Evolutionary conservation across 2,888 invertebrate species (phyloP), one percentile per base, ranked within the genome.

Genomic region (Cloeon dipterum): DNA sequence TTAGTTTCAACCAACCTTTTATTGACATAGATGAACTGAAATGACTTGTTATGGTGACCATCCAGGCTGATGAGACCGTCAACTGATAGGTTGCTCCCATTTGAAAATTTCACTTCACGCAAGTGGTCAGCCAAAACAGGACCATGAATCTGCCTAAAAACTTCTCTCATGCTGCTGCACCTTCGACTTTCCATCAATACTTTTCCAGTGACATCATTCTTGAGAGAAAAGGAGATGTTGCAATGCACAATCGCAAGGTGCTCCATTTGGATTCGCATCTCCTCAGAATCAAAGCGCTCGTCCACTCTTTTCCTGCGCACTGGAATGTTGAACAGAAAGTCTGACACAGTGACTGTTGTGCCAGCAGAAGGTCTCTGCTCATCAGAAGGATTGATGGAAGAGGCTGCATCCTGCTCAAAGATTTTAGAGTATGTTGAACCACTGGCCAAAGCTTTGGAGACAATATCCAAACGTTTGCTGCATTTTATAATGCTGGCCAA

Each of bases 311-410:
- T 65, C 43, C 62, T 64, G 45, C 74, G 57, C 16, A 78, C 71
- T 1, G 67, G 68, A 10, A 67, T 50, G 46, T 69, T 70, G 47
- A 65, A 58, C 44, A 75, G 59, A 45, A 77, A 68, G 35, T 70
- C 69, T 46, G 64, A 62, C 32, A 78, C 59, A 35, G 71, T 70
- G 8, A 81, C 65, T 8, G 79, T 79, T 1, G 78, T 78, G 37
- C 82, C 82, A 42, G 55, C 56, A 29, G 70, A 67, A 5, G 75
- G 70, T 44, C 77, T 61, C 17, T 46, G 43, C 5, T 42, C 42
- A 8, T 48, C 44, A 37, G 53, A 49, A 21, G 49, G 45, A 4
- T 49, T 43, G n/a, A 63, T 49, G 18, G 50, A 45, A 8, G 54
- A 50, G 35, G 55, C 48, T 44, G 60, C 59, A 1, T 64, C 65